Conservation (phyloP, 2,888 invertebrate species). For the Zonitis immaculata region DNA sequence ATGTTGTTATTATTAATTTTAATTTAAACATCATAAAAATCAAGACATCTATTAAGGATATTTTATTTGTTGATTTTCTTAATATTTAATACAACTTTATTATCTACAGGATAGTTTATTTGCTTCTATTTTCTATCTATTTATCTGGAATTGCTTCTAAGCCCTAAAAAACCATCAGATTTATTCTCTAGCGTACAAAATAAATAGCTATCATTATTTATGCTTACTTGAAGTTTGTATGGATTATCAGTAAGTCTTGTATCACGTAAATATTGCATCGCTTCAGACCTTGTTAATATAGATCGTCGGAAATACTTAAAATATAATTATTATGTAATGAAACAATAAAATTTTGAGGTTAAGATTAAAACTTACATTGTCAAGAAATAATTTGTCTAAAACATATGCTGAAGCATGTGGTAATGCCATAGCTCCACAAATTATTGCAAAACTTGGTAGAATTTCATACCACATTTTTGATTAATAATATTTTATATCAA, state of each 20-base stretch:
- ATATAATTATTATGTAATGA: conserved; percentile 15
- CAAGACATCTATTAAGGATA: too few relatives aligned
- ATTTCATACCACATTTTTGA: conserved; percentile 70
- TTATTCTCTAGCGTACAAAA: too few relatives aligned
- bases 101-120: too few relatives aligned
- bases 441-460: conserved; percentile 59
- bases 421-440: conserved; percentile 56
- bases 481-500: too few relatives aligned
- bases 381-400: conserved; percentile 56
- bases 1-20: too few relatives aligned
- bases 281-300: conserved; percentile 52
- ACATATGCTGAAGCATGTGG: conserved; percentile 61
- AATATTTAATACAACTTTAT: too few relatives aligned
- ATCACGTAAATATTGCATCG: conserved; percentile 59
- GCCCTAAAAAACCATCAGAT: conserved; percentile 57
- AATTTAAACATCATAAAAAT: too few relatives aligned
- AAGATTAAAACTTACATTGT: conserved; percentile 48
- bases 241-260: conserved; percentile 57
- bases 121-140: too few relatives aligned
- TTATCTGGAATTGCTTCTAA: conserved; percentile 58
- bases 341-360: conserved; percentile 8
- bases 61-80: too few relatives aligned
- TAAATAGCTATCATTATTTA: too few relatives aligned
- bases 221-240: conserved; percentile 51
- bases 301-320: conserved; percentile 51